Conservation (phyloP, 2,113 vertebrate genomes). For the Orientallactaga bullata region DNA sequence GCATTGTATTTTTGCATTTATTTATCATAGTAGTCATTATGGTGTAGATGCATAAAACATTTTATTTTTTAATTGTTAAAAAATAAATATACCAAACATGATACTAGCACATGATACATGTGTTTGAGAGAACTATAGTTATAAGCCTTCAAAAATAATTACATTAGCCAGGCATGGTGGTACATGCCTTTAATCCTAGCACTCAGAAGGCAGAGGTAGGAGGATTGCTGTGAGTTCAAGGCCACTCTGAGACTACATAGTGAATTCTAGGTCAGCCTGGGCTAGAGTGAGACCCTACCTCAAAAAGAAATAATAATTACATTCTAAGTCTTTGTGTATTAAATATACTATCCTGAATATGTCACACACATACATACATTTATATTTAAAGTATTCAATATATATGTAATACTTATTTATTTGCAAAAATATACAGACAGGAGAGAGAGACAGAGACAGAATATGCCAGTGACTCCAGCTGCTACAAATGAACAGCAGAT, state of each 20-base stretch:
- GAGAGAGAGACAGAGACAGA: too few species aligned
- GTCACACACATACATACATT: not conserved
- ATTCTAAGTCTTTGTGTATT: not conserved
- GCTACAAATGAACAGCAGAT: too few species aligned
- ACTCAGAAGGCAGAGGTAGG: too few species aligned
- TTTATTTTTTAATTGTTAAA: not conserved
- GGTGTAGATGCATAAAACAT: not conserved
- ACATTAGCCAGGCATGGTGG: not conserved
- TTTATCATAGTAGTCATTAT: not conserved
- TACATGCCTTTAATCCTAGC: too few species aligned
- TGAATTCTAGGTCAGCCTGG: too few species aligned
- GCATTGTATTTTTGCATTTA: not conserved
- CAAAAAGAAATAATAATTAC: not conserved
- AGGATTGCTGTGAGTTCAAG: too few species aligned
- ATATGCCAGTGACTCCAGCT: too few species aligned
- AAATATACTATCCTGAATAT: not conserved
- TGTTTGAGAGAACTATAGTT: not conserved
- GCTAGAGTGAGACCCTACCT: too few species aligned
- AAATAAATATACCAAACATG: not conserved
- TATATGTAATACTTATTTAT: too few species aligned
- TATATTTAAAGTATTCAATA: too few species aligned
- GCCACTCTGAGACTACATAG: too few species aligned
- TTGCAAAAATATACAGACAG: too few species aligned
- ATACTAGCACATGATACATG: not conserved
- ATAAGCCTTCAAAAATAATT: not conserved